These are phyloP conservation scores for Erinaceus europaeus DNA, from an alignment of 2,113 vertebrate species.

Conservation along the genomic window DNA sequence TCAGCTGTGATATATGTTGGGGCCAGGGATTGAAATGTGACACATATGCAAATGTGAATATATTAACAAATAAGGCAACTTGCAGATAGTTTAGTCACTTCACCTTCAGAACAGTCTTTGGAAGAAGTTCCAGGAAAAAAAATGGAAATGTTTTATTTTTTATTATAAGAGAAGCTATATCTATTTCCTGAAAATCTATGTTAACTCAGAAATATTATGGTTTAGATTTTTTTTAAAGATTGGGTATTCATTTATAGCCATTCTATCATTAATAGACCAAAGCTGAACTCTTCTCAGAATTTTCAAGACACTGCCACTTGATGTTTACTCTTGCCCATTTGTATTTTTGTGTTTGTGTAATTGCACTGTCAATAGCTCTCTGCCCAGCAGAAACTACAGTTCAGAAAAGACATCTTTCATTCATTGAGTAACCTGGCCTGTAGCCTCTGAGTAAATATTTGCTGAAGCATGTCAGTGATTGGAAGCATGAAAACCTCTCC, in stretches of 20 bases:
- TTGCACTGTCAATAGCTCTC: background rate
- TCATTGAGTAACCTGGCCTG: conserved; percentile 4
- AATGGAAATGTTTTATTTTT: background rate
- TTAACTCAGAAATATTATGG: background rate
- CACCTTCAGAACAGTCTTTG: background rate
- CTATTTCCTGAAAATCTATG: background rate
- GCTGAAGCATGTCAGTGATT: background rate
- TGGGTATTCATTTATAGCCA: background rate
- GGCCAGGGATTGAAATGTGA: too few species aligned
- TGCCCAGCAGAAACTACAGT: background rate
- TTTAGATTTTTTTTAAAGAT: background rate
- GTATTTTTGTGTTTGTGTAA: background rate
- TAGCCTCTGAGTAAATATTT: background rate
- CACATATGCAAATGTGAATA: background rate
- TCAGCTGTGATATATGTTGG: too few species aligned
- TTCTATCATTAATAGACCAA: background rate
- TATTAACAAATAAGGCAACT: background rate
- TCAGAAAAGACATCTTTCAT: background rate
- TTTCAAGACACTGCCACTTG: background rate
- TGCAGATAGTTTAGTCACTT: background rate
- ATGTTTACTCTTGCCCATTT: background rate
- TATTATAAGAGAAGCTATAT: background rate
- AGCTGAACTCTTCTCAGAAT: background rate
- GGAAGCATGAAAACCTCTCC: background rate
- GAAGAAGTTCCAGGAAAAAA: background rate